phyloP scores from a whole-genome alignment of 2,888 invertebrate species.

The Trimorus sp. region DNA sequence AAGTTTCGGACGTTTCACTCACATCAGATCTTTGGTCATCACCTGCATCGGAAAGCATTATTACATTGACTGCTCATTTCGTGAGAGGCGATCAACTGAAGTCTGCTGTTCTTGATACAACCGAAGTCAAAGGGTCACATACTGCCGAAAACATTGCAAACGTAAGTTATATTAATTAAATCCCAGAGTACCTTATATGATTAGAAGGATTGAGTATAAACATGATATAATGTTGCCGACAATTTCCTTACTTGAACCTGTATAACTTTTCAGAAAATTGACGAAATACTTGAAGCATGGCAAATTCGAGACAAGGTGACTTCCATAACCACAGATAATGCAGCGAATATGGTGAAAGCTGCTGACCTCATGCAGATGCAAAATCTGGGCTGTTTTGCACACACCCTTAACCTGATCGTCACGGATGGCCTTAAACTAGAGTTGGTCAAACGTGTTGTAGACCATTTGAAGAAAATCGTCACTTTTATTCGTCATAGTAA shows the following conservation, averaged over 20 bases:
- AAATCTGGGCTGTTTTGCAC: constrained; percentile 9
- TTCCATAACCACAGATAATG: constrained; percentile 5
- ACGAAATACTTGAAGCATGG: neutral
- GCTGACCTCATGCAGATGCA: neutral
- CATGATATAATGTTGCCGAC: too few species aligned
- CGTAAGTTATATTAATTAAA: neutral
- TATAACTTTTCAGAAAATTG: constrained; percentile 8
- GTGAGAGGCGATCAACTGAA: neutral
- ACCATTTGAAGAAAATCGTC: constrained; percentile 13
- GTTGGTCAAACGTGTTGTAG: neutral
- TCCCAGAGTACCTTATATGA: too few species aligned
- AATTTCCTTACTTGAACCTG: too few species aligned
- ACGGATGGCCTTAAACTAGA: constrained; percentile 5
- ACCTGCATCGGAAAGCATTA: constrained; percentile 21
- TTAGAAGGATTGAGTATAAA: too few species aligned
- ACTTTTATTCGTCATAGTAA: constrained; percentile 9
- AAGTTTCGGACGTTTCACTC: neutral
- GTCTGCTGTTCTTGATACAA: constrained; percentile 11
- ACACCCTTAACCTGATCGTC: constrained; percentile 10
- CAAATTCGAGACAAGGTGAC: neutral
- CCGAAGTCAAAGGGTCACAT: neutral
- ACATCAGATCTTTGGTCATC: constrained; percentile 31
- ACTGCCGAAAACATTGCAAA: constrained; percentile 26
- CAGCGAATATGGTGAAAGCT: constrained; percentile 2
- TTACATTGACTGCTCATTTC: constrained; percentile 27